Evolutionary conservation across 2,797 vertebrate genomes (phyloP).

Genomic region (Pithecia hirsuta): DNA sequence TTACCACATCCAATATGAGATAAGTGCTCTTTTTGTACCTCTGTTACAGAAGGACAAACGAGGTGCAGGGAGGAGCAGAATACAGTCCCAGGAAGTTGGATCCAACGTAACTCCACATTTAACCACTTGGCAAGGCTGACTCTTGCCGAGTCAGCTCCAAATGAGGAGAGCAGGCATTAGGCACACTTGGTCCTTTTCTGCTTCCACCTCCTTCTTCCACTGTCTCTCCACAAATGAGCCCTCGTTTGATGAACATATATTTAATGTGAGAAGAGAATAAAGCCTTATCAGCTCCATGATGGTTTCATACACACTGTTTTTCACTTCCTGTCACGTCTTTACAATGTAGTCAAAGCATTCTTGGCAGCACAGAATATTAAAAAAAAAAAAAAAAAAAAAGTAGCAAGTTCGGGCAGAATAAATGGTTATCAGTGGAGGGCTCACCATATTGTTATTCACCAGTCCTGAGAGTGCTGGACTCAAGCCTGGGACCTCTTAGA

Average conservation of each 20-base stretch:
- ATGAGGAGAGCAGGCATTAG: not conserved
- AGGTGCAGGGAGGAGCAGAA: not conserved
- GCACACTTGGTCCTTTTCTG: not conserved
- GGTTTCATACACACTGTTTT: slow-evolving; percentile 68
- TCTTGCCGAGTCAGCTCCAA: not conserved
- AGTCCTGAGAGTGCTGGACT: not conserved
- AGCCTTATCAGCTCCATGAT: slow-evolving; percentile 58
- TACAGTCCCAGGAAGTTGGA: not conserved
- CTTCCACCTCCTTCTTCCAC: not conserved
- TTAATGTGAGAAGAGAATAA: slow-evolving; percentile 70
- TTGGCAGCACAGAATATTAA: slow-evolving; percentile 44
- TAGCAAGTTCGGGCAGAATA: slow-evolving; percentile 44
- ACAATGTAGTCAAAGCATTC: slow-evolving; percentile 72
- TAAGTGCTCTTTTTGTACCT: not conserved
- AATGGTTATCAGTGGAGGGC: slow-evolving; percentile 19
- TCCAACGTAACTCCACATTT: not conserved
- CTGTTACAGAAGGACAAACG: not conserved
- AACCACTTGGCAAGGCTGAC: not conserved
- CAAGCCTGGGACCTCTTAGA: not conserved
- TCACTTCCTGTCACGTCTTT: slow-evolving; percentile 77
- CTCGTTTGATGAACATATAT: slow-evolving; percentile 72
- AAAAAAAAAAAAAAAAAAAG: not conserved
- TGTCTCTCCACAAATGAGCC: slow-evolving; percentile 48
- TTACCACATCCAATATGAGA: not conserved
- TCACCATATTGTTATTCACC: not conserved